These are phyloP conservation scores for Physocephala rufipes DNA, from an alignment of 2,888 invertebrate genomes.

Conservation along the genomic window DNA sequence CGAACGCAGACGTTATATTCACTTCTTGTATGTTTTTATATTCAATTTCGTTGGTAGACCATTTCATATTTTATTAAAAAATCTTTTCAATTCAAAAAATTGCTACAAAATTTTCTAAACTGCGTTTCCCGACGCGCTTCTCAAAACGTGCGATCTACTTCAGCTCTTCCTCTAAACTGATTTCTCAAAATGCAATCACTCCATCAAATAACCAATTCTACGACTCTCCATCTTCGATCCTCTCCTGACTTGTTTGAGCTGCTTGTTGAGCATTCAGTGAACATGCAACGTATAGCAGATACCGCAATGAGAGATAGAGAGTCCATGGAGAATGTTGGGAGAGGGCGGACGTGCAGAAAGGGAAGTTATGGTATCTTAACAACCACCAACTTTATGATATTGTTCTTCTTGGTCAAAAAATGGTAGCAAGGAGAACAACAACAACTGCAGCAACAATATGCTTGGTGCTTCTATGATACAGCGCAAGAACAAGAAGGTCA, in stretches of 20 bases:
- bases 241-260: constrained; percentile 51
- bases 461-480: constrained; percentile 52
- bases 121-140: constrained; percentile 45
- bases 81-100: too few species aligned
- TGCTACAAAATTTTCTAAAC: constrained; percentile 35
- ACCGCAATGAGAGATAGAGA: too few species aligned
- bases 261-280: constrained; percentile 55
- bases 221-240: constrained; percentile 77
- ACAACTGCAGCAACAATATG: constrained; percentile 38
- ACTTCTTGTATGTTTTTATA: constrained; percentile 37
- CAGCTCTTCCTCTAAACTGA: constrained; percentile 64
- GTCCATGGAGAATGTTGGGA: constrained; percentile 8
- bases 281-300: constrained; percentile 51
- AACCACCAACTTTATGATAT: constrained; percentile 6
- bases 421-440: neutral
- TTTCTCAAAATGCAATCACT: constrained; percentile 47
- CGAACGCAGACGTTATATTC: constrained; percentile 47
- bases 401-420: neutral
- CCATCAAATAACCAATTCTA: constrained; percentile 69
- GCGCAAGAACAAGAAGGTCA: constrained; percentile 23
- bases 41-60: constrained; percentile 37
- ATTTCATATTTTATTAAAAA: constrained; percentile 31
- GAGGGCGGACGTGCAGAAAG: constrained; percentile 9
- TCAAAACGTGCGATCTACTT: constrained; percentile 55
- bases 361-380: neutral